A percentile compares a stretch with the other conserved stretches of the same genome.
Conservation (phyloP, 2,797 vertebrate species). For the Nannoperca australis region DNA sequence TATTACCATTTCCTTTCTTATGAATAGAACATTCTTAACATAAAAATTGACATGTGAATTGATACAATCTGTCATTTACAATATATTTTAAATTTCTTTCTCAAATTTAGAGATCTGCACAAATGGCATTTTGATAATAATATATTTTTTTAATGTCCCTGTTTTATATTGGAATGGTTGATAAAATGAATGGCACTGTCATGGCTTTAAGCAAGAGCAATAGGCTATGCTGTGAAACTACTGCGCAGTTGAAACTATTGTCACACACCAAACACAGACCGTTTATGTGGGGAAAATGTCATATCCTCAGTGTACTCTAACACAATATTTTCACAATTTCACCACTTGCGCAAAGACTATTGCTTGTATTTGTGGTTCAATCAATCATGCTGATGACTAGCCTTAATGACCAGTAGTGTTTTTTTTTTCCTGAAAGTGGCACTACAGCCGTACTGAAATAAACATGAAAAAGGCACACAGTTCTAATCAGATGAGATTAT, state of each 20-base stretch:
- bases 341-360: neutral
- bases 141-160: neutral
- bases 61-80: conserved; percentile 76
- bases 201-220: conserved; percentile 51
- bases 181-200: conserved; percentile 54
- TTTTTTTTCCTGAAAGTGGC: conserved; percentile 5
- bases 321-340: conserved; percentile 2
- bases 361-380: neutral
- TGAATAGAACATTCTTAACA: conserved; percentile 63
- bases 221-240: conserved; percentile 19
- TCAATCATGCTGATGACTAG: neutral
- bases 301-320: neutral
- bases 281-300: neutral
- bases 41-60: conserved; percentile 68
- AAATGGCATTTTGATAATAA: conserved; percentile 55
- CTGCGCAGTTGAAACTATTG: conserved; percentile 24
- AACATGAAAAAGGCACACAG: neutral
- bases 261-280: neutral
- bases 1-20: conserved; percentile 69
- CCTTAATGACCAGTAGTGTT: neutral
- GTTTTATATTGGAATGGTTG: conserved; percentile 39
- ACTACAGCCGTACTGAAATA: neutral
- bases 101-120: conserved; percentile 72
- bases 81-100: conserved; percentile 65
- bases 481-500: neutral